Evolutionary conservation across 2,888 invertebrate genomes (phyloP), one percentile per base, ranked within the genome.

Genomic region (Sepioteuthis lessoniana): DNA sequence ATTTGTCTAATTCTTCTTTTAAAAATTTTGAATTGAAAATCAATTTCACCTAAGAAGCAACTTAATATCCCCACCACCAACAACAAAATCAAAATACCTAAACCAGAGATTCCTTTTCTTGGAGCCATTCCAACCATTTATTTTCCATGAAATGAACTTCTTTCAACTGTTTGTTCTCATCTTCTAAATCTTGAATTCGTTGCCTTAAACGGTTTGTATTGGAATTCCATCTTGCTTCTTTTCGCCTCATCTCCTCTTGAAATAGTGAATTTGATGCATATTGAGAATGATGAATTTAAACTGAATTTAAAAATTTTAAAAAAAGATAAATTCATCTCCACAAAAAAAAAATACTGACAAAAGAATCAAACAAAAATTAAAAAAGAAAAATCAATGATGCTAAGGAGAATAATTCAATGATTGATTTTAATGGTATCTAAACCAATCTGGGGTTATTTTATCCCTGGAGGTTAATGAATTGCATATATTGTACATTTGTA

Each of bases 141-240:
- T 96, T 96, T n/a, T 97, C 97, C 95, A 97, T 94, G 55, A 96
- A 93, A 94, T 96, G 95, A 25, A 97, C 95, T 95, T 97, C 97
- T 94, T 96, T 97, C 93, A 97, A 94, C 94, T 97, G 97, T 10
- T 95, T 95, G 94, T 97, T 97, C 95, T 97, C 97, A 35, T 96
- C 95, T 94, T 97, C 97, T 55, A 97, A 94, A 76, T 95, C 95
- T 90, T 97, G 96, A 16, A 97, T 94, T 50, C 96, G 96, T 94
- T 96, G 96, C 94, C 96, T 95, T 47, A 97, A 95, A 38, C 97
- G 95, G n/a, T 96, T 95, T 16, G 95, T 96, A 95, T n/a, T 96
- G 10, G 97, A 95, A 28, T 96, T 96, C 97, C 97, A 97, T 94
- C 97, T 95, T n/a, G 96, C 95, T 94, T 97, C 97, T 94, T 97